Evolutionary conservation across 2,797 vertebrate species (phyloP).

Genomic region (Hirundo rustica): DNA sequence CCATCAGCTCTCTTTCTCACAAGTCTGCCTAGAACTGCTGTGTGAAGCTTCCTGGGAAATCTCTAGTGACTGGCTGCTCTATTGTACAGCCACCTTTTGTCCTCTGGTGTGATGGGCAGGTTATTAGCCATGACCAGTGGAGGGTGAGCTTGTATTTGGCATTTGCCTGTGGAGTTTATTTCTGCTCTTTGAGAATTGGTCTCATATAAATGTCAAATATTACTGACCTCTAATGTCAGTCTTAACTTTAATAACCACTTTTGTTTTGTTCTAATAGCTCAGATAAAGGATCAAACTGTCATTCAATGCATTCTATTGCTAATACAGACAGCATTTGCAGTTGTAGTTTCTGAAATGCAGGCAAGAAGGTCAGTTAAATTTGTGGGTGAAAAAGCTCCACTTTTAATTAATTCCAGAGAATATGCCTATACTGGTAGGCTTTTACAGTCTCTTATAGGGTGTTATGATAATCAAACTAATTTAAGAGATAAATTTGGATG

Average conservation of each 20-base stretch:
- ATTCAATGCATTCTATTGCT: background rate
- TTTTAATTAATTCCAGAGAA: background rate
- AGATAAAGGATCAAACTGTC: background rate
- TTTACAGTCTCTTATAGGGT: background rate
- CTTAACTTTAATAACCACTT: background rate
- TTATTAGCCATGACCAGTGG: constrained; percentile 1
- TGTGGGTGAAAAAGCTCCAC: background rate
- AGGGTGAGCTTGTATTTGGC: background rate
- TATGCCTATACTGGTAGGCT: background rate
- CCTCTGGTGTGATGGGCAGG: background rate
- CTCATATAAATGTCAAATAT: background rate
- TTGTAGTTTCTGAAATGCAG: background rate
- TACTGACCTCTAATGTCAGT: background rate
- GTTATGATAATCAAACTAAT: background rate
- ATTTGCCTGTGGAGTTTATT: background rate
- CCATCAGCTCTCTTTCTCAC: background rate
- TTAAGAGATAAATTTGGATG: background rate
- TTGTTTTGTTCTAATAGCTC: background rate
- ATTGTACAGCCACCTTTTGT: constrained; percentile 22
- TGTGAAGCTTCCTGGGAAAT: constrained; percentile 16
- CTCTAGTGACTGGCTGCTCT: background rate
- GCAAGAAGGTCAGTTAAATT: background rate
- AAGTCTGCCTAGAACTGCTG: background rate
- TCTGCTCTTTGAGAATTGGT: constrained; percentile 24
- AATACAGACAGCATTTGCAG: background rate